Conservation (phyloP, 2,888 invertebrate genomes). For the Hypselothyrea guttata region DNA sequence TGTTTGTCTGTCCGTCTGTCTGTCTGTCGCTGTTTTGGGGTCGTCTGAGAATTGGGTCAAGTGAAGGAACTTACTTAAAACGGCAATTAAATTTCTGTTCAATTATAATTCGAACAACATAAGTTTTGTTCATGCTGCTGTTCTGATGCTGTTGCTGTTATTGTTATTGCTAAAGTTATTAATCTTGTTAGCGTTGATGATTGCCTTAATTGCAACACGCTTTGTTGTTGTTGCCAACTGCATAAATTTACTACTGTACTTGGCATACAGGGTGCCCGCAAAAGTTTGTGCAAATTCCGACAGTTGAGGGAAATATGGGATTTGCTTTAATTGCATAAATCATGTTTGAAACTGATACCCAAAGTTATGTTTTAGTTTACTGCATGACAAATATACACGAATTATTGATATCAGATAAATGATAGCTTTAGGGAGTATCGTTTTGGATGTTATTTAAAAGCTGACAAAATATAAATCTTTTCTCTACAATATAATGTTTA, state of each 20-base stretch:
- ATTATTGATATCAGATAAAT: no score
- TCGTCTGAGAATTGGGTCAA: slow-evolving; percentile 73
- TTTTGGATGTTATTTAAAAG: no score
- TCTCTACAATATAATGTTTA: no score
- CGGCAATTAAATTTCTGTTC: slow-evolving; percentile 68
- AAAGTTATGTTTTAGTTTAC: no score
- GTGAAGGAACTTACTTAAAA: slow-evolving; percentile 67
- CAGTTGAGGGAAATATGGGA: not conserved
- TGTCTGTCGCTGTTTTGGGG: slow-evolving; percentile 30
- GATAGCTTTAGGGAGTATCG: no score
- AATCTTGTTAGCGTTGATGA: slow-evolving; percentile 43
- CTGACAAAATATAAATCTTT: no score
- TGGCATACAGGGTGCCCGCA: slow-evolving; percentile 53
- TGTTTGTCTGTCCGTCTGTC: slow-evolving; percentile 9
- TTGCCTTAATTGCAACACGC: slow-evolving; percentile 62
- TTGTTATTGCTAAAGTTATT: slow-evolving; percentile 29
- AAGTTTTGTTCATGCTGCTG: slow-evolving; percentile 42
- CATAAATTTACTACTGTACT: slow-evolving; percentile 43
- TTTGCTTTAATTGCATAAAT: no score
- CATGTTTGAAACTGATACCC: no score
- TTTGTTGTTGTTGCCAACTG: slow-evolving; percentile 36
- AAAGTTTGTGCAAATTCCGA: not conserved
- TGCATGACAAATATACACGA: no score
- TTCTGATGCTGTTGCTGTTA: slow-evolving; percentile 4
- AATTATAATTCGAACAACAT: slow-evolving; percentile 55